Evolutionary conservation across 1,140 invertebrate genomes (phyloP).

Genomic region (Rhynchophorus ferrugineus): DNA sequence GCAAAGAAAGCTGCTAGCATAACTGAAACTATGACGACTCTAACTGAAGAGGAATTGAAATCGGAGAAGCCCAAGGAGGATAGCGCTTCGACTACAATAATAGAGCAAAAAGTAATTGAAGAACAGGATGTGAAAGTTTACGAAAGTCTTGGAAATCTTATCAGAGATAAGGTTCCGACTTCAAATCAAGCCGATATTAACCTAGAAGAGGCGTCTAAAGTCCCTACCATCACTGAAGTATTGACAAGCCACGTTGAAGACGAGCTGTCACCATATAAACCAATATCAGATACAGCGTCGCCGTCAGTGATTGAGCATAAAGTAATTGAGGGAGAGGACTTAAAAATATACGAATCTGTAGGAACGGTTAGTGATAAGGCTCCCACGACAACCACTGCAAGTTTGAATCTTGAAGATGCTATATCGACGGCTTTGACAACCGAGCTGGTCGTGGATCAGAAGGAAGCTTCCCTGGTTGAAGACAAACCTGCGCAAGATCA

Average conservation of each 20-base stretch:
- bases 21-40: slow-evolving; percentile 37
- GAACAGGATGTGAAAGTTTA: slow-evolving; percentile 19
- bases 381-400: slow-evolving; percentile 8
- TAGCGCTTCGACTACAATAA: slow-evolving; percentile 23
- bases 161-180: slow-evolving; percentile 21
- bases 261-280: slow-evolving; percentile 4
- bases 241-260: slow-evolving; percentile 8
- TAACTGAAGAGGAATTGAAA: slow-evolving; percentile 38
- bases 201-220: slow-evolving; percentile 9
- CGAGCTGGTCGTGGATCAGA: slow-evolving; percentile 18
- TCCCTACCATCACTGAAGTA: slow-evolving; percentile 7
- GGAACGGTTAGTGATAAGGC: slow-evolving; percentile 2
- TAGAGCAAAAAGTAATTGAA: slow-evolving; percentile 10
- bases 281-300: slow-evolving; percentile 3
- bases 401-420: slow-evolving; percentile 19
- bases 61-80: slow-evolving; percentile 25
- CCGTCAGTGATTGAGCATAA: slow-evolving; percentile 3
- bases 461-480: slow-evolving; percentile 10
- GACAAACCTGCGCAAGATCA: slow-evolving; percentile 12
- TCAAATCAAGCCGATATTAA: slow-evolving; percentile 19
- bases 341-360: slow-evolving; percentile 10
- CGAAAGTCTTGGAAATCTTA: slow-evolving; percentile 12
- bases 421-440: slow-evolving; percentile 14
- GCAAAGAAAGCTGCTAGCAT: slow-evolving; percentile 30
- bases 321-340: slow-evolving; percentile 12